Evolutionary conservation across 2,797 vertebrate species (phyloP), one percentile per base, ranked within the genome.

Genomic region (Tragopan temminckii): DNA sequence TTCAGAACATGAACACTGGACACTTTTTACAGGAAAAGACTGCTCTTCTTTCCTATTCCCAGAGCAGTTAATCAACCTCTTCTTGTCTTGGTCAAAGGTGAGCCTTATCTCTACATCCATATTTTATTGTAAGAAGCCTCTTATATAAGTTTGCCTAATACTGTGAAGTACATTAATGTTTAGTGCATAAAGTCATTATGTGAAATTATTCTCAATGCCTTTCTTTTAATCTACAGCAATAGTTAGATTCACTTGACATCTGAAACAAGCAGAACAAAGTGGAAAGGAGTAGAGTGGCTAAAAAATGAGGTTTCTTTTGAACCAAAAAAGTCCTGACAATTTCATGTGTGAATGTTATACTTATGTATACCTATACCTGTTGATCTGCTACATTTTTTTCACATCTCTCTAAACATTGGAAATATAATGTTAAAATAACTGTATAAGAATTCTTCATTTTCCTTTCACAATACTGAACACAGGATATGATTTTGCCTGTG

Each of bases 21-120:
- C 8, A 40, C 17, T 48, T 24, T 85, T 89, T 78, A 80, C 72
- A 75, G 76, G 84, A 85, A 95, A 89, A 94, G 29, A 25, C 4
- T 71, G 33, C 48, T 88, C 72, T 53, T 64, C 40, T 68, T 83
- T 89, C n/a, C 31, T 85, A 40, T 78, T 89, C 38, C 42, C 72
- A 59, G 38, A 40, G n/a, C 27, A 85, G 29, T 31, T 74, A 75
- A 75, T 85, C 90, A 91, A 88, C 42, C 36, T 59, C 14, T 78
- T 92, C 53, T 64, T 62, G 7, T 82, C 61, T 67, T 80, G 23
- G 46, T 19, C 67, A 69, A 59, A 16, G 16, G 21, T 67, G 69
- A 24, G 35, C 77, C 7, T 11, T 35, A n/a, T 7, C 7, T 80
- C 53, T 57, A 80, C 38, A 19, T 13, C 27, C 31, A 20, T 36